Conservation (phyloP, 2,113 vertebrate species). For the Azemiops feae region DNA sequence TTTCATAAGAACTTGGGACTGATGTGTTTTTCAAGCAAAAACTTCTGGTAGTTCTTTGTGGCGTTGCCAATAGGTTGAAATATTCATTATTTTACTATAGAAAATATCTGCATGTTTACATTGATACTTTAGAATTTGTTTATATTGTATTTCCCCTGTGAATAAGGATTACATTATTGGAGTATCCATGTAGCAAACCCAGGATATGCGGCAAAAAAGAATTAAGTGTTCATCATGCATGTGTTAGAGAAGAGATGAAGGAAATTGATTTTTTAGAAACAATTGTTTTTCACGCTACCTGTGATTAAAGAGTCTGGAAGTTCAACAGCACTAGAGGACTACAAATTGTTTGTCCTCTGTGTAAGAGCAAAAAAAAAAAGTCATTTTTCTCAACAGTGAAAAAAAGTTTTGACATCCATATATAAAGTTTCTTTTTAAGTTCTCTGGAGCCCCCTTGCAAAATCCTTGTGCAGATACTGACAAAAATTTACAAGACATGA, state of each 20-base stretch:
- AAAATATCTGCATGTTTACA: background rate
- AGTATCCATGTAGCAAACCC: background rate
- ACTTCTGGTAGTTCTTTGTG: background rate
- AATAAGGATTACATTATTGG: background rate
- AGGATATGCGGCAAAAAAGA: background rate
- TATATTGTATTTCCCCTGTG: background rate
- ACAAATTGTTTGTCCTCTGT: background rate
- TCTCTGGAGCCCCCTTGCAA: background rate
- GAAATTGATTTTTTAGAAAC: background rate
- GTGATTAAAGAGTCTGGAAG: background rate
- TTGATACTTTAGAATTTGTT: background rate
- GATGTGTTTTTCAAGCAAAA: slow-evolving; percentile 15
- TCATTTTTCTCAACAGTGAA: background rate
- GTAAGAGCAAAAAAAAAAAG: background rate
- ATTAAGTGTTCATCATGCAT: background rate
- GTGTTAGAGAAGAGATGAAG: background rate
- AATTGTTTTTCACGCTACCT: background rate
- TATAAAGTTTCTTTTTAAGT: background rate
- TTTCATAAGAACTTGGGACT: slow-evolving; percentile 19
- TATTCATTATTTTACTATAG: background rate
- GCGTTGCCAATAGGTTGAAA: background rate
- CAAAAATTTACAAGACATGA: background rate
- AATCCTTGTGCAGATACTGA: background rate
- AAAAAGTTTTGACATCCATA: background rate
- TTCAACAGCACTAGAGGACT: too few species aligned